A percentile compares a stretch with the other conserved stretches of the same genome.
Conservation (phyloP, 2,113 vertebrate species). For the Mola mola region DNA sequence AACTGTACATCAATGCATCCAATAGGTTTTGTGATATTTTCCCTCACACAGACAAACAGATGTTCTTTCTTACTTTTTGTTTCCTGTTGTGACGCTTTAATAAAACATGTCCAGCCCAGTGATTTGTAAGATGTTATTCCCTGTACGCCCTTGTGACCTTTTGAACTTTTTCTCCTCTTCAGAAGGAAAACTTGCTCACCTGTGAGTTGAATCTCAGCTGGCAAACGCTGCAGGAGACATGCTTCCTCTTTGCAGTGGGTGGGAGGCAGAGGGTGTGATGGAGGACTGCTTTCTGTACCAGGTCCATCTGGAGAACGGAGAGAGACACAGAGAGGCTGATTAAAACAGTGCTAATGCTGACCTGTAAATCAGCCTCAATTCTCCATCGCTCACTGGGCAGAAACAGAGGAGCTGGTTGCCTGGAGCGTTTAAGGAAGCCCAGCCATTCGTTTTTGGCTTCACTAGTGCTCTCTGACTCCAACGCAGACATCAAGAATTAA, state of each 20-base stretch:
- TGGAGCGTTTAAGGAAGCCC: slow-evolving; percentile 10
- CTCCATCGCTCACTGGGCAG: slow-evolving; percentile 20
- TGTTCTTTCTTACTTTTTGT: background rate
- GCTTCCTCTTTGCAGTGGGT: slow-evolving; percentile 90
- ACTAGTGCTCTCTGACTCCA: slow-evolving; percentile 18
- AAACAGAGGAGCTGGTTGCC: slow-evolving; percentile 17
- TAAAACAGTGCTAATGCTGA: slow-evolving; percentile 67
- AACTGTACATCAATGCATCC: too few relatives aligned
- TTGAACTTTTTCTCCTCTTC: slow-evolving; percentile 2
- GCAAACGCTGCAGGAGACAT: slow-evolving; percentile 94
- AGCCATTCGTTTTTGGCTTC: slow-evolving; percentile 27
- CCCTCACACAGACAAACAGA: background rate
- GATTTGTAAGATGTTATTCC: too few relatives aligned
- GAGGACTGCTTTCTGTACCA: slow-evolving; percentile 96
- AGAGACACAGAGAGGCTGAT: slow-evolving; percentile 73
- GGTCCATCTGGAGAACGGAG: slow-evolving; percentile 89
- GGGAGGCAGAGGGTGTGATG: slow-evolving; percentile 94
- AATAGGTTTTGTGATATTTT: too few relatives aligned
- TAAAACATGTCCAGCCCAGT: too few relatives aligned
- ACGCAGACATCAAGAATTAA: slow-evolving; percentile 20
- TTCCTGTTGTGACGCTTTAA: too few relatives aligned
- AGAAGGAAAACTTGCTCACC: slow-evolving; percentile 83
- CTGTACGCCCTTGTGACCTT: too few relatives aligned
- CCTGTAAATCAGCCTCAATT: slow-evolving; percentile 47
- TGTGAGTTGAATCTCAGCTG: slow-evolving; percentile 99